Percentiles rank a stretch among this genome's conserved stretches.
These are phyloP conservation scores for Origma solitaria DNA, from an alignment of 2,113 vertebrate genomes.

Conservation along the genomic window DNA sequence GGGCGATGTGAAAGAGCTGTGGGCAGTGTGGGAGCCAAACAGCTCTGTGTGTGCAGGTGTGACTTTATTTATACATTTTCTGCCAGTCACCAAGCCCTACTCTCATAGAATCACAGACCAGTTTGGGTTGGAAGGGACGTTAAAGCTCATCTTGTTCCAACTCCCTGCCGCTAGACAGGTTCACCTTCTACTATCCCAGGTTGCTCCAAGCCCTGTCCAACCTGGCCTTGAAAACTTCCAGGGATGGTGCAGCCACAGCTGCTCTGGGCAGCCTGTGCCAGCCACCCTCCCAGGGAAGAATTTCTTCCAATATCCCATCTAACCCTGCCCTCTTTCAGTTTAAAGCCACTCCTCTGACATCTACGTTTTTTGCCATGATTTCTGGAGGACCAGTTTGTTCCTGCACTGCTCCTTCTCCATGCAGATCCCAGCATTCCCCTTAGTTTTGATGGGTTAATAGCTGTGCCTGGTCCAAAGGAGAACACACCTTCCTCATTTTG, in stretches of 20 bases:
- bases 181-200: too few relatives aligned
- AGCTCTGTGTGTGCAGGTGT: background rate
- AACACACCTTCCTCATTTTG: background rate
- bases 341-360: background rate
- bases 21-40: background rate
- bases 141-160: background rate
- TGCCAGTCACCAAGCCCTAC: background rate
- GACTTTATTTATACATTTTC: background rate
- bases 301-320: background rate
- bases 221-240: background rate
- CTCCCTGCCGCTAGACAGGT: accelerated
- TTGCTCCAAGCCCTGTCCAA: accelerated
- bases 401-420: background rate
- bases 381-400: background rate
- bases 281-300: background rate
- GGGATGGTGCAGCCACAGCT: background rate
- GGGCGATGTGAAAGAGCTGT: background rate
- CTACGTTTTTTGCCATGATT: background rate
- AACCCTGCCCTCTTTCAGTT: background rate
- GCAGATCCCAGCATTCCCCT: background rate
- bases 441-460: background rate
- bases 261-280: background rate
- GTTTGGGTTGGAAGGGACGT: background rate
- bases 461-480: background rate
- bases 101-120: background rate